phyloP scores from a whole-genome alignment of 30 jellyfish, hydroid and myxozoan genomes.

The Hydractinia echinata region DNA sequence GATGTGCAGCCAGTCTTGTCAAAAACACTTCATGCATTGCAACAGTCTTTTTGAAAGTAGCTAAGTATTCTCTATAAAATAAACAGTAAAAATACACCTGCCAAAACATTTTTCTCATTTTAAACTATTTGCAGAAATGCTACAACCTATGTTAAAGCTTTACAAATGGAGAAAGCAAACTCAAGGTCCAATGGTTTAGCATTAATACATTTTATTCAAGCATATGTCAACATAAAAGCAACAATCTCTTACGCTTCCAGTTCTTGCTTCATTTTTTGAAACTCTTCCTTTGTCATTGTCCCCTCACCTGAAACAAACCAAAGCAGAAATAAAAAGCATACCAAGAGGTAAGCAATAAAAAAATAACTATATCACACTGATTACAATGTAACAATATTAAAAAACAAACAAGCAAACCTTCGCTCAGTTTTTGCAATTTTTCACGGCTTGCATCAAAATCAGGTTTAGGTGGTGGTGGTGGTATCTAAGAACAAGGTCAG shows the following conservation, averaged over 20 bases:
- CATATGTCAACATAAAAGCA: too few species aligned
- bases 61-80: constrained; percentile 84
- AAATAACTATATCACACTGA: not conserved
- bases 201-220: not conserved
- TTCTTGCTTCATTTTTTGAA: constrained; percentile 95
- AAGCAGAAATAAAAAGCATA: not conserved
- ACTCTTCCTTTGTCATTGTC: constrained; percentile 97
- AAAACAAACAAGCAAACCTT: constrained; percentile 52
- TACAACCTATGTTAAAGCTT: too few species aligned
- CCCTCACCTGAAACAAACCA: constrained; percentile 66
- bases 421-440: constrained; percentile 83
- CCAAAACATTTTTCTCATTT: not conserved
- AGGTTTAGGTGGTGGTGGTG: constrained; percentile 99
- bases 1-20: constrained; percentile 96
- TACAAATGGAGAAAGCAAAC: too few species aligned
- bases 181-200: too few species aligned
- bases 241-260: constrained; percentile 83
- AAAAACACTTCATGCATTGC: constrained; percentile 99
- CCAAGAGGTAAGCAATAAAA: not conserved
- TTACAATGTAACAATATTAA: not conserved
- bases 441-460: constrained; percentile 99
- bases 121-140: not conserved
- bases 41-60: constrained; percentile 95
- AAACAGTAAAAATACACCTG: not conserved
- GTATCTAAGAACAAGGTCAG: constrained; percentile 46